Evolutionary conservation across 2,113 vertebrate genomes (phyloP), one percentile per base, ranked within the genome.

Genomic region (Nannospalax galili): DNA sequence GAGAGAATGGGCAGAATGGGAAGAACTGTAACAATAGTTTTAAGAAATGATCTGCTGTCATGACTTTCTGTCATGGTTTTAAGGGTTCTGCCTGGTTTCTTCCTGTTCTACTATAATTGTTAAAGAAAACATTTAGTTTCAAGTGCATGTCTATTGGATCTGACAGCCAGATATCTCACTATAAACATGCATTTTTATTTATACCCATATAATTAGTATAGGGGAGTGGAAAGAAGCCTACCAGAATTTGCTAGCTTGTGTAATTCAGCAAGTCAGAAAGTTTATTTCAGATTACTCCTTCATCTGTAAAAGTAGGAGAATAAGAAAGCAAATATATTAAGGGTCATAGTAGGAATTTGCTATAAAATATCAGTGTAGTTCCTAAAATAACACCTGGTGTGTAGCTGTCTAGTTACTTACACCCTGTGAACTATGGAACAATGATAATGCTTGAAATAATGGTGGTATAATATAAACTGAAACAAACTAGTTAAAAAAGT

Each of bases 101-200:
- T 91, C 10, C 5, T 73, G 1, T 81, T 40, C 35, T 90, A 26
- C 1, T 77, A 1, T 78, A 64, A 91, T 84, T 56, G 40, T 32
- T 52, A 52, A 52, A 35, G 16, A 78, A 37, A 4, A 37, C 37
- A 7, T 78, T 86, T 60, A 73, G 35, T 75, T 5, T 93, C 32
- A 60, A 89, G 81, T 88, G 24, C 56, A 82, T 45, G 1, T 7
- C 8, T 78, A 30, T 40, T 70, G 7, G 2, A 40, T 67, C 65
- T 58, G 67, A 73, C 75, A 89, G 2, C 70, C 42, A 91, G 10
- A 70, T 74, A 24, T 62, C 37, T 48, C 40, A 30, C 5, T 60
- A 14, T 45, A 88, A 84, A n/a, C 2, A 45, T 26, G 19, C 1
- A 28, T 72, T 95, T n/a, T 88, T 89, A 48, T 96, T 95, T 88